Conservation (phyloP, 2,888 invertebrate species). For the Dicycla oo region DNA sequence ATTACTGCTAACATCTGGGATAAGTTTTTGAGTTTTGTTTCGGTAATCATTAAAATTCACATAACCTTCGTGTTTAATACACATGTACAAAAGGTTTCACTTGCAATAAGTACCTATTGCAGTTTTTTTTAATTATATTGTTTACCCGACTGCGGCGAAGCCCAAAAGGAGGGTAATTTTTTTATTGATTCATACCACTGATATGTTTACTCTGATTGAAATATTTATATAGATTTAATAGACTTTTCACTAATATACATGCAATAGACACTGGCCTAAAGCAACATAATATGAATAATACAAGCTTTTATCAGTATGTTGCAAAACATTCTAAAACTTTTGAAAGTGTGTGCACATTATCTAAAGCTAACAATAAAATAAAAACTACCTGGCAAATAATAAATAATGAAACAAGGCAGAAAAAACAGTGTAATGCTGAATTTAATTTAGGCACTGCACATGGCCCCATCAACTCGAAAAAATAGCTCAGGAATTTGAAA, state of each 20-base stretch:
- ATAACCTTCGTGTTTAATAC: conserved; percentile 48
- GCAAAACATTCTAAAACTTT: too few relatives aligned
- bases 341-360: too few relatives aligned
- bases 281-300: too few relatives aligned
- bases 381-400: too few relatives aligned
- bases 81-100: conserved; percentile 41
- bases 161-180: neutral
- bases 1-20: neutral
- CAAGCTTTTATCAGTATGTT: too few relatives aligned
- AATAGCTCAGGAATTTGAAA: too few relatives aligned
- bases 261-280: too few relatives aligned
- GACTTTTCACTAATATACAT: too few relatives aligned
- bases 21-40: neutral
- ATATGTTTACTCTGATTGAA: neutral
- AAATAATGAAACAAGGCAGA: neutral
- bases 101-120: neutral
- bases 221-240: too few relatives aligned
- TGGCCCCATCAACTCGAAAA: neutral
- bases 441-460: neutral
- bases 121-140: neutral
- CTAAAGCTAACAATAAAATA: too few relatives aligned
- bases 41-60: conserved; percentile 16
- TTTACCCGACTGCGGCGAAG: neutral
- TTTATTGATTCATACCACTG: neutral
- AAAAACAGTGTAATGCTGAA: neutral